Evolutionary conservation across 2,888 invertebrate species (phyloP).

Genomic region (Acrobasis repandana): DNA sequence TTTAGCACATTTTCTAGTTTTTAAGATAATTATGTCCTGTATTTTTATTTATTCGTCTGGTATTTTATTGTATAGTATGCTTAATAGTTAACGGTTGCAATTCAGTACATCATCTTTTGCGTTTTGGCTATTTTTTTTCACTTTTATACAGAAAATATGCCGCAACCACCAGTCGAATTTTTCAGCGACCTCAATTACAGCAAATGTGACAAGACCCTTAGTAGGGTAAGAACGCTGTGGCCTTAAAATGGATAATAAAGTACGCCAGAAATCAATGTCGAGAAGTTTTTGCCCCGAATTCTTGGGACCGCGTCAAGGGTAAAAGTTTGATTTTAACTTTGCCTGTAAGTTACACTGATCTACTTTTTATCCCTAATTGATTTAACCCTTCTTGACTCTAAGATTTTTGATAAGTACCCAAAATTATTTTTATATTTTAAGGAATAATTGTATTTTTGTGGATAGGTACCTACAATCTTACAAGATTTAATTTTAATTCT

Average conservation of each 20-base stretch:
- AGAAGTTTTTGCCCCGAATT: constrained; percentile 26
- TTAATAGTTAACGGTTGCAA: too few species aligned
- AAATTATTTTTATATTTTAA: neutral
- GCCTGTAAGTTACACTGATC: constrained; percentile 17
- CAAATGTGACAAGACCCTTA: neutral
- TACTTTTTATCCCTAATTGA: constrained; percentile 12
- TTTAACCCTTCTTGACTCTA: constrained; percentile 3
- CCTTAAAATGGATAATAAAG: constrained; percentile 21
- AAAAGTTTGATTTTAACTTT: constrained; percentile 26
- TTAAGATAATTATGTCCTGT: too few species aligned
- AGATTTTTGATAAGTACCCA: too few species aligned
- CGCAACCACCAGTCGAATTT: neutral
- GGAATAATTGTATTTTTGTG: too few species aligned
- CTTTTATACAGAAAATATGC: neutral
- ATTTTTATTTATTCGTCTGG: too few species aligned
- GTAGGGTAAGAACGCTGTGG: neutral
- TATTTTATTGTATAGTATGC: too few species aligned
- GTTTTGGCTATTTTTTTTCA: too few species aligned
- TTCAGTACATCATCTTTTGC: too few species aligned
- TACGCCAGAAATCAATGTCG: constrained; percentile 26
- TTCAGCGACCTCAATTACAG: neutral
- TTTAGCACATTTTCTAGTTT: too few species aligned
- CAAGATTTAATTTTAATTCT: too few species aligned
- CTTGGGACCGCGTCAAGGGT: constrained; percentile 23
- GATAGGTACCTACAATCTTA: too few species aligned